Evolutionary conservation across 2,797 vertebrate species (phyloP), one percentile per base, ranked within the genome.

Genomic region (Pyrocephalus nanus): DNA sequence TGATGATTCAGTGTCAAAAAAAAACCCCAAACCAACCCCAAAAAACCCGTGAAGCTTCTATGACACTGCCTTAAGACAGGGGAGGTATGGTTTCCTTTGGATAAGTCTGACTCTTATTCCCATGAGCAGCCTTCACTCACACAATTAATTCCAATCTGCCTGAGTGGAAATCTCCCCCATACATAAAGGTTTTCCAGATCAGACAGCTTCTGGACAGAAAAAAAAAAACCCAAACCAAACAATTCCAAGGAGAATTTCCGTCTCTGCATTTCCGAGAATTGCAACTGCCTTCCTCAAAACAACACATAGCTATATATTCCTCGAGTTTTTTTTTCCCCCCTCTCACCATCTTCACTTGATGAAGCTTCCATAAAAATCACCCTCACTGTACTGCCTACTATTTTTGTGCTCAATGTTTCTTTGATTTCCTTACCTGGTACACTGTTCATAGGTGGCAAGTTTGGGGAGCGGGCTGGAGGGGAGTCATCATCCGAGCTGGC

Each of bases 401-500:
- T 32, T 22, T 48, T 45, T 29, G 18, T 60, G 20, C 34, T 42
- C 18, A 14, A 12, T 1, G 6, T 18, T 50, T 19, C 67, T 70
- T 62, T 11, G 20, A n/a, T 40, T 55, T 88, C 65, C 97, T 97
- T 98, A 99, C 99, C 99, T 94, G 98, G 97, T 97, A 98, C 98
- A 4, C 98, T 99, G 98, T 99, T 99, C 97, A 99, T 99, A 92
- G 99, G 98, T 82, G 99, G 99, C 97, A 99, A 96, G 96, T 99
- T 99, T 86, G 99, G 99, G 34, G 99, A 99, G 88, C 99, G 99
- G 48, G 99, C 99, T 61, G 99, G 99, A 93, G 99, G 99, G 89
- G 99, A 99, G 97, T 99, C 99, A 5, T 99, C 99, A 57, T 99
- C 99, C 1, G 99, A 99, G 97, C 99, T 99, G 95, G 99, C 99